Conservation (phyloP, 2,113 vertebrate species). For the Thunnus thynnus region DNA sequence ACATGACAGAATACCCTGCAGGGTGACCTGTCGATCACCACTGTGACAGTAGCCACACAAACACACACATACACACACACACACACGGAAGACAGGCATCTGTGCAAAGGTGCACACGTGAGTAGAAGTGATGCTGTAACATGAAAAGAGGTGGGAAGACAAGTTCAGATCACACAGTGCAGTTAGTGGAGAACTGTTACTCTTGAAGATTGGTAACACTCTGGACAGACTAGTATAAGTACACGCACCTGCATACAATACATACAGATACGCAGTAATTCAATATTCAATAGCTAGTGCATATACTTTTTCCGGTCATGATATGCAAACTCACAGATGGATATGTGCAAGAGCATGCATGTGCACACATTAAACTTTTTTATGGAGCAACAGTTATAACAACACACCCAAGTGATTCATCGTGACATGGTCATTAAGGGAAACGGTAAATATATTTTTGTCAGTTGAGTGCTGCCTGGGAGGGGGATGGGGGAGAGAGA, state of each 20-base stretch:
- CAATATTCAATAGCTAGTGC: neutral
- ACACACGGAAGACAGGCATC: neutral
- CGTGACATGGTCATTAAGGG: neutral
- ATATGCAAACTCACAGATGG: neutral
- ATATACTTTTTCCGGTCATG: neutral
- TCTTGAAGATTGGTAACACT: neutral
- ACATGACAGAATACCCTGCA: conserved; percentile 43
- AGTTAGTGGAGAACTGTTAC: neutral
- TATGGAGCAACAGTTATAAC: neutral
- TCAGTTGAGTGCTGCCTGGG: neutral
- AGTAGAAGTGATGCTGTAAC: neutral
- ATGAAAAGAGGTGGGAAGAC: neutral
- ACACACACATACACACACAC: conserved; percentile 9
- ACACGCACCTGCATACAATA: neutral
- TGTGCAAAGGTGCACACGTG: neutral
- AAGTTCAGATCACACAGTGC: neutral
- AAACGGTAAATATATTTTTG: conserved; percentile 22
- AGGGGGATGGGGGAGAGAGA: no score
- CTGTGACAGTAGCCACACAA: conserved; percentile 12
- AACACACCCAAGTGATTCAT: conserved; percentile 51
- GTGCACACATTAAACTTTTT: neutral
- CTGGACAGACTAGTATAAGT: conserved; percentile 1
- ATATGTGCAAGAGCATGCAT: conserved; percentile 28
- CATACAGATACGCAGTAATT: neutral
- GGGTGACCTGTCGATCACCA: conserved; percentile 50